These are phyloP conservation scores for Holothuria scabra DNA, from an alignment of 53 echinoderm and acorn worm species.

Conservation along the genomic window DNA sequence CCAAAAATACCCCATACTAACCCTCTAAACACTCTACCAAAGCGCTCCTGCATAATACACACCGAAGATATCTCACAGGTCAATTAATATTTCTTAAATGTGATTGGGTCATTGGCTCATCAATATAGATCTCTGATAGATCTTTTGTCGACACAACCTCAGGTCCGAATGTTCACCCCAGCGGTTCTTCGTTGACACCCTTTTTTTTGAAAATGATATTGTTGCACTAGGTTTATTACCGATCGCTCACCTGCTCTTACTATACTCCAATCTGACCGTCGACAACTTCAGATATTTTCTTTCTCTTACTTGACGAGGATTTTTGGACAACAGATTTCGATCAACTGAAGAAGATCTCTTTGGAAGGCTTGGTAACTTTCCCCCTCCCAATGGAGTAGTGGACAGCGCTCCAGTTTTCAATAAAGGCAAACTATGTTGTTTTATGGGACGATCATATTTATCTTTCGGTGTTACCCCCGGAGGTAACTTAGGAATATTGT, in stretches of 20 bases:
- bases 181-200: too few species aligned
- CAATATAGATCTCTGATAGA: too few species aligned
- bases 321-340: neutral
- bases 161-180: too few species aligned
- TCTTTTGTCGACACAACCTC: too few species aligned
- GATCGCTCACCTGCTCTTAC: slow-evolving; percentile 11
- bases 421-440: slow-evolving; percentile 34
- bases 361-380: neutral
- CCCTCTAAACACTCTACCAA: too few species aligned
- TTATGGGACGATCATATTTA: neutral
- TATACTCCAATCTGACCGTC: slow-evolving; percentile 38
- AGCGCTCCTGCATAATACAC: too few species aligned
- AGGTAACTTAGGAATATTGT: neutral
- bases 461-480: slow-evolving; percentile 6
- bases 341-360: slow-evolving; percentile 39
- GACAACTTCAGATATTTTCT: slow-evolving; percentile 41
- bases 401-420: neutral
- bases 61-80: too few species aligned
- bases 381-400: neutral
- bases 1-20: too few species aligned
- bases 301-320: slow-evolving; percentile 6
- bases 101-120: too few species aligned
- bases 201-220: too few species aligned
- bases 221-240: too few species aligned
- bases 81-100: too few species aligned